phyloP scores from a whole-genome alignment of 1,140 invertebrate species.

The Drosophila busckii region DNA sequence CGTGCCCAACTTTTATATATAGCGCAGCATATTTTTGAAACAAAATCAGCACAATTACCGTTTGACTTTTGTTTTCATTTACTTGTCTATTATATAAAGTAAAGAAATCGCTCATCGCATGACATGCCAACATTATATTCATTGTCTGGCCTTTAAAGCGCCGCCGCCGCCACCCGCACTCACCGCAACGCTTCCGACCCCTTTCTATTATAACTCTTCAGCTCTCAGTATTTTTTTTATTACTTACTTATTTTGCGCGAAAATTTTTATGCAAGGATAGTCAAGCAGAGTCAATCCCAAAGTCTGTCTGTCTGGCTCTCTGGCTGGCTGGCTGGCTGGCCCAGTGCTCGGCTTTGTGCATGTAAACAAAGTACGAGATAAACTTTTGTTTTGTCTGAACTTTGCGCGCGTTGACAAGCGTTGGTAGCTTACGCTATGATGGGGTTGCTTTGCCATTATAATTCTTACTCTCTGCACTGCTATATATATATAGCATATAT shows the following conservation, averaged over 20 bases:
- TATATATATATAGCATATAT: no score
- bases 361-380: slow-evolving; percentile 71
- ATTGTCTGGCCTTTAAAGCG: slow-evolving; percentile 52
- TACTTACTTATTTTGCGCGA: slow-evolving; percentile 45
- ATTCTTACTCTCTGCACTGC: slow-evolving; percentile 33
- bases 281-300: neutral
- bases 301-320: neutral
- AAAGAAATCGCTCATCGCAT: slow-evolving; percentile 64
- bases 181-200: slow-evolving; percentile 42
- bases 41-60: no score
- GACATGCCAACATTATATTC: slow-evolving; percentile 10
- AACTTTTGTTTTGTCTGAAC: slow-evolving; percentile 74
- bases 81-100: slow-evolving; percentile 73
- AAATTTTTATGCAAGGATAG: slow-evolving; percentile 56
- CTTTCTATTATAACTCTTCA: no score
- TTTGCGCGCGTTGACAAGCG: slow-evolving; percentile 36
- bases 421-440: slow-evolving; percentile 7
- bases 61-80: no score
- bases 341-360: slow-evolving; percentile 37
- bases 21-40: no score
- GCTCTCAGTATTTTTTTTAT: no score
- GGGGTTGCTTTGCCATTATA: slow-evolving; percentile 36
- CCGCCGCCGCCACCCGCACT: slow-evolving; percentile 19
- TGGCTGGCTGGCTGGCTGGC: neutral
- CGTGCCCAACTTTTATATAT: no score